Conservation (phyloP, 2,888 invertebrate genomes). For the Agrenia bidenticulata region DNA sequence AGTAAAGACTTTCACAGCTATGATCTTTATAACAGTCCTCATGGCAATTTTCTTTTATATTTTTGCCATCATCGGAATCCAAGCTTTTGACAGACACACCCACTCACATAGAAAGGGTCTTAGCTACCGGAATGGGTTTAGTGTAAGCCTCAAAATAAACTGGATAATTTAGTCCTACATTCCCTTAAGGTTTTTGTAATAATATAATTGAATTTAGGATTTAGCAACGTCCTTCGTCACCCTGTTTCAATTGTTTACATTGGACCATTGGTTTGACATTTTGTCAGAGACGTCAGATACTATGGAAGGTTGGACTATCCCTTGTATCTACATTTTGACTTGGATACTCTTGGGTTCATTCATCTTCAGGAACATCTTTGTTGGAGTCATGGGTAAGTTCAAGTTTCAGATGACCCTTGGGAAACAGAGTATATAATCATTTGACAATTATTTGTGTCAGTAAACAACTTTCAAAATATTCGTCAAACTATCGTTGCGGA, state of each 20-base stretch:
- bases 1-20: constrained; percentile 45
- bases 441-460: too few species aligned
- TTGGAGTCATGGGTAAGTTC: constrained; percentile 49
- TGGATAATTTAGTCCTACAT: too few species aligned
- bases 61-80: constrained; percentile 49
- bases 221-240: constrained; percentile 41
- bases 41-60: constrained; percentile 51
- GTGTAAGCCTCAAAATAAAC: too few species aligned
- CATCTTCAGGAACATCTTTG: constrained; percentile 51
- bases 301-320: constrained; percentile 23
- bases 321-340: constrained; percentile 35
- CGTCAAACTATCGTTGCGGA: constrained; percentile 25
- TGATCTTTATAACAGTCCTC: constrained; percentile 45
- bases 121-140: constrained; percentile 32
- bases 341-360: constrained; percentile 51
- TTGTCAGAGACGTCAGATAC: constrained; percentile 27
- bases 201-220: too few species aligned
- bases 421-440: too few species aligned
- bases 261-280: constrained; percentile 50
- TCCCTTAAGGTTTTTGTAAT: background rate
- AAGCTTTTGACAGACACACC: constrained; percentile 40
- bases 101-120: constrained; percentile 33
- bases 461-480: constrained; percentile 50
- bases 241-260: constrained; percentile 50
- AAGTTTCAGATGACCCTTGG: too few species aligned